Conservation (phyloP, 1,140 invertebrate genomes). For the Lucilia sericata region DNA sequence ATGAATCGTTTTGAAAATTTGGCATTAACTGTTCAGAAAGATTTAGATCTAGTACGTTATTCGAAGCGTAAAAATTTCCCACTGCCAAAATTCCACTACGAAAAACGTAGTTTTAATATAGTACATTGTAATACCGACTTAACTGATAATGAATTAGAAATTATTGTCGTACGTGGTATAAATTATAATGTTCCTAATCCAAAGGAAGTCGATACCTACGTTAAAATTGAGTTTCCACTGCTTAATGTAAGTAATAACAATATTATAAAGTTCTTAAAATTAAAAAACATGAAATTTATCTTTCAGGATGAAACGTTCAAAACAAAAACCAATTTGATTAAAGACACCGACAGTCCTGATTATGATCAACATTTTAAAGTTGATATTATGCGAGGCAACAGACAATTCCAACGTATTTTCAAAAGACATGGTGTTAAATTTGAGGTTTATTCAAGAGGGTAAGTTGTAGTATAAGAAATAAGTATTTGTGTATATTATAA, state of each 20-base stretch:
- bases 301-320: slow-evolving; percentile 81
- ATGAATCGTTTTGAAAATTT: slow-evolving; percentile 91
- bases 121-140: slow-evolving; percentile 95
- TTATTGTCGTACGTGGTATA: slow-evolving; percentile 87
- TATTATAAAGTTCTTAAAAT: neutral
- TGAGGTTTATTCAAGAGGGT: slow-evolving; percentile 95
- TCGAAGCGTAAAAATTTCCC: slow-evolving; percentile 71
- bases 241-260: slow-evolving; percentile 76
- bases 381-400: slow-evolving; percentile 81
- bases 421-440: slow-evolving; percentile 90
- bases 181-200: slow-evolving; percentile 87
- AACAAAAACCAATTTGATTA: slow-evolving; percentile 82
- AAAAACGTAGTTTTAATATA: slow-evolving; percentile 88
- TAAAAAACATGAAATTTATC: slow-evolving; percentile 10
- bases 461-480: slow-evolving; percentile 64
- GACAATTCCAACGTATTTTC: slow-evolving; percentile 85
- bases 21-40: slow-evolving; percentile 85
- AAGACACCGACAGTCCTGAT: slow-evolving; percentile 89
- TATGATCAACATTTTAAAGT: slow-evolving; percentile 85
- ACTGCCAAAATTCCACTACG: slow-evolving; percentile 93
- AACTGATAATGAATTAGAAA: slow-evolving; percentile 89
- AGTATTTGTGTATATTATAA: neutral
- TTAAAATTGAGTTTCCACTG: slow-evolving; percentile 93
- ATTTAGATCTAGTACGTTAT: slow-evolving; percentile 87
- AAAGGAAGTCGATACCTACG: slow-evolving; percentile 93